Base-by-base conservation (phyloP, 2,797 vertebrate genomes). In the Cryptoblepharus egeriae region DNA sequence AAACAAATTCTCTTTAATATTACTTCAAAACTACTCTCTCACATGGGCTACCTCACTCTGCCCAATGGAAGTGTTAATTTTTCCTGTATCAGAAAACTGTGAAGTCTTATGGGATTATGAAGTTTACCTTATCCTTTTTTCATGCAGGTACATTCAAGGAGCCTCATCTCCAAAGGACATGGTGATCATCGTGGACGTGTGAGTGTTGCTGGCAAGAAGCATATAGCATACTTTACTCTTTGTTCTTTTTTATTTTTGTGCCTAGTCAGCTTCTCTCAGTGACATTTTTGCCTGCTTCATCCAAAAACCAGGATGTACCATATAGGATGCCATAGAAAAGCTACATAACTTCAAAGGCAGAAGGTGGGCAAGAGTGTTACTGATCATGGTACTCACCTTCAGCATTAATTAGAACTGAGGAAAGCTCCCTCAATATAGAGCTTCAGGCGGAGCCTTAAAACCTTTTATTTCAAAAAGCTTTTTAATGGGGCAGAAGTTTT, bases 161-260 rank as follows among this genome's bases (percentile, higher is more conserved):
- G 99, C 98, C 65, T 99, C 98, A 0, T 99, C 99, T 61, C 99
- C 99, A 16, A 99, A 99, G 94, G 99, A 99, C 95, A 99, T 99
- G 99, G 97, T 99, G 95, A 99, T 99, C 96, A 98, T 99, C 1
- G 98, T 99, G 92, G 98, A 99, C 0, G 98, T 99, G 98, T 99
- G 94, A 99, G 99, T 99, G 95, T 69, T 4, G 1, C 0, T 0
- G 15, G 6, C 64, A 67, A 75, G 10, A 58, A n/a, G 57, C 0
- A 0, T 75, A 81, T 11, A 45, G 52, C 69, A 20, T 26, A 12
- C 32, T 22, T 35, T 32, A 8, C 22, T 20, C 58, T 45, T 35
- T 32, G 16, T 30, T 20, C 58, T 45, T 49, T 10, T 26, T 49
- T 52, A n/a, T 64, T 77, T 58, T 8, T 64, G 4, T 30, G 32